Percentiles rank a stretch among this genome's conserved stretches.
These are phyloP conservation scores for Vulpes ferrilata DNA, from an alignment of 2,113 vertebrate genomes.

Conservation along the genomic window DNA sequence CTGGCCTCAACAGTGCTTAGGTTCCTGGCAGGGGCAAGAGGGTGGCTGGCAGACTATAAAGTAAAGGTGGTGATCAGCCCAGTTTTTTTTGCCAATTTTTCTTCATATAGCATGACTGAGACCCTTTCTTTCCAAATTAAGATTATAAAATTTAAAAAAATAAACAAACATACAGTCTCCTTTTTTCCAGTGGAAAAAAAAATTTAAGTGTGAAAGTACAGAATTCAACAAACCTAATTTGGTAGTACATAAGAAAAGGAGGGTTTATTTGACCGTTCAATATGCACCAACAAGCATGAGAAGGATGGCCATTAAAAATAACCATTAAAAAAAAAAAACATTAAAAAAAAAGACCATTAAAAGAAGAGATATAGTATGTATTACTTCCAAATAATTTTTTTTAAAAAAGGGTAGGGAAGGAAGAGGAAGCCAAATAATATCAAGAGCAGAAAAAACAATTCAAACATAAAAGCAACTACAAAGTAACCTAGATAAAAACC, in stretches of 20 bases:
- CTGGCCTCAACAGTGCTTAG: background rate
- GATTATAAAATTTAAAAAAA: background rate
- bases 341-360: background rate
- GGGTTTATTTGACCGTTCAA: background rate
- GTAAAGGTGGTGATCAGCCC: background rate
- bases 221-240: background rate
- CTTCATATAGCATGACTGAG: background rate
- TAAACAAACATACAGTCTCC: background rate
- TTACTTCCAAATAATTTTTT: background rate
- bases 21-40: fast-evolving
- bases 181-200: slow-evolving; percentile 11
- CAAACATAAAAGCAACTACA: background rate
- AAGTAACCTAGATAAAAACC: background rate
- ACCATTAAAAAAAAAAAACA: background rate
- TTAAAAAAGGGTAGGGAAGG: fast-evolving
- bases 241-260: background rate
- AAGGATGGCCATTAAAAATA: background rate
- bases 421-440: background rate
- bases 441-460: slow-evolving; percentile 12
- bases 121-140: background rate
- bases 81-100: background rate
- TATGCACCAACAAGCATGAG: background rate
- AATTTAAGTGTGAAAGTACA: background rate
- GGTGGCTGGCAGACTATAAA: background rate
- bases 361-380: background rate